Base-by-base conservation (phyloP, 2,797 vertebrate genomes). In the Margarornis squamiger region DNA sequence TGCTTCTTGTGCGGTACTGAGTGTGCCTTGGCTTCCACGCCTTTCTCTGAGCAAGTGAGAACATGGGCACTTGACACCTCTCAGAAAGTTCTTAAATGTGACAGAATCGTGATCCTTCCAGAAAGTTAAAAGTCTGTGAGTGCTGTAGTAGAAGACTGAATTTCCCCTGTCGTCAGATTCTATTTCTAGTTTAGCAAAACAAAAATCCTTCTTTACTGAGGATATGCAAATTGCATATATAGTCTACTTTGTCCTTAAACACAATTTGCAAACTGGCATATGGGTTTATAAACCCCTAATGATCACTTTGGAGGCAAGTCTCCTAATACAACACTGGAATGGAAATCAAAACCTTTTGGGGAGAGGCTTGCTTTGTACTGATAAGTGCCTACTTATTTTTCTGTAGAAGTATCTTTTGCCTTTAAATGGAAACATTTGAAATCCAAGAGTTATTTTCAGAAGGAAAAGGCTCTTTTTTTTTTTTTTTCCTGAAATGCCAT, bases 401-500 rank as follows among this genome's bases (percentile, higher is more conserved):
- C 51, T 83, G 39, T 41, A 66, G 20, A 71, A 83, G 10, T 74
- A 34, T 46, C 61, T 91, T 77, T 85, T 67, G 9, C 36, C 38
- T 86, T 79, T 95, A 89, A 75, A 81, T 38, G 23, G 52, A 87
- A 91, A 84, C 13, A 41, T 78, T 75, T 83, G 58, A 66, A 91
- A 79, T 83, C 32, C 8, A 81, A 70, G 75, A 92, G 76, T 48
- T 45, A 72, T 68, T 93, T 96, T 88, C 59, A 82, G 83, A 90
- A 86, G 36, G 29, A 88, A 84, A 93, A 91, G 27, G 6, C 9
- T 23, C 30, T 71, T 52, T 34, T 22, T 29, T 4, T 65, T 71
- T 20, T 65, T 72, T 59, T 72, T 22, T 46, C 22, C 12, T 12
- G 8, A 94, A 96, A 74, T 4, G 36, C 54, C 21, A 6, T 52